Evolutionary conservation across 2,797 vertebrate species (phyloP), one percentile per base, ranked within the genome.

Genomic region (Diplodus puntazzo): DNA sequence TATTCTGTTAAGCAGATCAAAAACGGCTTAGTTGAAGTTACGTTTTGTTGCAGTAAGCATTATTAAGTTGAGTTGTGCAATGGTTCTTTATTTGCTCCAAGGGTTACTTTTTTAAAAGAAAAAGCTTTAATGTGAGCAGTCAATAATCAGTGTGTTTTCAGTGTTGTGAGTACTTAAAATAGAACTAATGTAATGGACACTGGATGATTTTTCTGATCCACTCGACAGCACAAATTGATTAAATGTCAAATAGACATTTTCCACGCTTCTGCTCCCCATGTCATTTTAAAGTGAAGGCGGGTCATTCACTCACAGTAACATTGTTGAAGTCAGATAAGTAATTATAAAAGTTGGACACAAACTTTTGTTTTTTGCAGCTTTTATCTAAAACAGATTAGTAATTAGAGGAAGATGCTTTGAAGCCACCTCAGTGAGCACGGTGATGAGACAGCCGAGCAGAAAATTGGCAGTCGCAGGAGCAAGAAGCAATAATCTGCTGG

Each of bases 321-420:
- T 73, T 73, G 85, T 34, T 77, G 69, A 69, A 86, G 81, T 85
- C 73, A 80, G 79, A 86, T 73, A 82, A 83, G 85, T 84, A 88
- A 89, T 90, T 89, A 89, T 34, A 52, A 88, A 89, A 90, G 82
- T 89, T 88, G 69, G 70, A 75, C 53, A 62, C 79, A 85, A 90
- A 86, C 83, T 89, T 88, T 82, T 87, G 85, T 89, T 87, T 82
- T 69, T 55, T 62, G 77, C 76, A 58, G 62, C 59, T 74, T 25
- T 25, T 48, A 73, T 65, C 55, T 74, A 57, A 60, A 58, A 64
- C 42, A 81, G 70, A 86, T 76, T 64, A 76, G 27, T 84, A 81
- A 90, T 87, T 85, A 88, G 65, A 80, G 46, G 69, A 58, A 70
- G 45, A 65, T 69, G 62, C 46, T 79, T 73, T 73, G 25, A 79